Conservation (phyloP, 2,113 vertebrate species). For the Polypterus bichir region DNA sequence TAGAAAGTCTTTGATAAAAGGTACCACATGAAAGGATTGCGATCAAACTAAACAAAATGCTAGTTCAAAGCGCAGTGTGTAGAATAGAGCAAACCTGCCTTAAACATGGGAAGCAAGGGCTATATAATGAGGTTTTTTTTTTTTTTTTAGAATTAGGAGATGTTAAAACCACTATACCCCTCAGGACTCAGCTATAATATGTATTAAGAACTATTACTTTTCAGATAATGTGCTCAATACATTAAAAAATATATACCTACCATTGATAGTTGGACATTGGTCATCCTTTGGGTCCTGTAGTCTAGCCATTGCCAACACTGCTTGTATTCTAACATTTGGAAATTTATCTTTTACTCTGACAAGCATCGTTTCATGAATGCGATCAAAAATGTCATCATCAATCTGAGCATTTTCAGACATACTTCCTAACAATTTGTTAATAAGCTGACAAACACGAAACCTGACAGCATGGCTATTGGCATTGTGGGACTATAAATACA, state of each 20-base stretch:
- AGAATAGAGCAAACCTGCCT: too few species aligned
- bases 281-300: slow-evolving; percentile 80
- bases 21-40: too few species aligned
- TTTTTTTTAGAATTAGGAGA: too few species aligned
- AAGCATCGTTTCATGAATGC: slow-evolving; percentile 82
- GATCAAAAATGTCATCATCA: slow-evolving; percentile 81
- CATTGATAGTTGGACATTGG: slow-evolving; percentile 72
- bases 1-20: too few species aligned
- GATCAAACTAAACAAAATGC: too few species aligned
- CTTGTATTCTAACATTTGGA: slow-evolving; percentile 85
- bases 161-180: too few species aligned
- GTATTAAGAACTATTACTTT: too few species aligned
- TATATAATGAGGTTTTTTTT: too few species aligned
- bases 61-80: too few species aligned
- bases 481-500: slow-evolving; percentile 58
- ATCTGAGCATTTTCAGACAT: slow-evolving; percentile 90
- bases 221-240: background rate
- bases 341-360: slow-evolving; percentile 81
- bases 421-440: slow-evolving; percentile 80
- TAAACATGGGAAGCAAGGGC: too few species aligned
- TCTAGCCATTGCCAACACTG: slow-evolving; percentile 78
- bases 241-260: slow-evolving; percentile 32
- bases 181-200: too few species aligned
- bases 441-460: slow-evolving; percentile 80
- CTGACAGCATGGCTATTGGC: slow-evolving; percentile 76